Base-by-base conservation (phyloP, 2,113 vertebrate species). In the Lepisosteus osseus region DNA sequence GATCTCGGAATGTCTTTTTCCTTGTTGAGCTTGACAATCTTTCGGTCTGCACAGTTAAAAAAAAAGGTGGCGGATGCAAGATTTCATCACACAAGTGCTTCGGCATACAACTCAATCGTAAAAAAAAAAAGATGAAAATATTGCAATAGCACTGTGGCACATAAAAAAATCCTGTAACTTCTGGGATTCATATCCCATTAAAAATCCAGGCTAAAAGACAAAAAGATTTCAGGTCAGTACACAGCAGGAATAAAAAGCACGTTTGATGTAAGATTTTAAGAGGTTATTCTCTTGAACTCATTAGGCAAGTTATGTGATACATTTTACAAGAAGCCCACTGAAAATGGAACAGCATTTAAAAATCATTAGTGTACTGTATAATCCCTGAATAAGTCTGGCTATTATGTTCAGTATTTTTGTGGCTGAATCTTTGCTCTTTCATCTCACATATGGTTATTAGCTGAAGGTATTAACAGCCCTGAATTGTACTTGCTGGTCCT, bases 251-350 rank as follows among this genome's bases (percentile, higher is more conserved):
- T 85, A 84, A 81, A 84, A 5, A 78, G 88, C 85, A 82, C 91
- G 84, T 96, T 95, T 95, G 91, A 96, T 94, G 92, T 93, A 86
- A 89, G 91, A 92, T 94, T 93, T 93, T 92, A 84, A 87, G 79
- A 90, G 94, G 95, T 94, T 93, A 95, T 83, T 91, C 87, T 87
- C 87, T 85, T 89, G 80, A 89, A 93, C 92, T 95, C 92, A 94
- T 94, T 94, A 94, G 91, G 88, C 83, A 89, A 89, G 87, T 95
- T 95, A 93, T 95, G 90, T 85, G 85, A 91, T 51, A 9, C 47
- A 51, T 51, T 51, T 51, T 51, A 51, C 47, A 51, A 51, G 47
- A 51, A 51, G 47, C 47, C 47, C 5, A 51, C 47, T 45, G 64
- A 66, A 66, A 66, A 66, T 66, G 64, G 64, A 66, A n/a, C 64